phyloP scores from a whole-genome alignment of 2,797 vertebrate species.

The Microctenopoma steveboyesi region DNA sequence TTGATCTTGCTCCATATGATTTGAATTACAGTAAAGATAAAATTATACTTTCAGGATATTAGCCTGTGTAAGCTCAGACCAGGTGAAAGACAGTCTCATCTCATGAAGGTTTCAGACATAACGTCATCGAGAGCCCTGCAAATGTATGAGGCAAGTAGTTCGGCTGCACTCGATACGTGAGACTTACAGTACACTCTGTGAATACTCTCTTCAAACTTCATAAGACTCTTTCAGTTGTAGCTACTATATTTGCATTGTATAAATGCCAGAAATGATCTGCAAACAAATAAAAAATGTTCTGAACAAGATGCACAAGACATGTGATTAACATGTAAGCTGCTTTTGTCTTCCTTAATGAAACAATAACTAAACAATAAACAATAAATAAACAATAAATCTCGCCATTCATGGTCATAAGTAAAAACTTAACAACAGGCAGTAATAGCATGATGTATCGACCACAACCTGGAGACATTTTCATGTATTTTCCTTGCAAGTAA shows the following conservation, averaged over 20 bases:
- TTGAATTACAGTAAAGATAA: conserved; percentile 50
- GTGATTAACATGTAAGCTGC: not conserved
- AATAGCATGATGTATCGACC: no score
- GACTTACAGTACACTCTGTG: conserved; percentile 13
- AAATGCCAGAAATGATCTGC: not conserved
- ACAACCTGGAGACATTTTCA: no score
- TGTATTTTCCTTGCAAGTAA: no score
- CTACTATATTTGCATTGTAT: not conserved
- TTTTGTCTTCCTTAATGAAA: not conserved
- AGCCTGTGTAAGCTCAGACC: conserved; percentile 40
- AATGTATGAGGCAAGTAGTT: conserved; percentile 33
- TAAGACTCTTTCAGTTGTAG: not conserved
- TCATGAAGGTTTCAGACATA: conserved; percentile 48
- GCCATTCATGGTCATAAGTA: no score
- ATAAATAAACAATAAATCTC: no score
- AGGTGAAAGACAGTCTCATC: conserved; percentile 53
- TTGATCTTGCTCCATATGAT: conserved; percentile 40
- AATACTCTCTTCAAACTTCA: not conserved
- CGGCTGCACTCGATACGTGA: conserved; percentile 57
- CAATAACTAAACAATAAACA: no score
- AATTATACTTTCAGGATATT: conserved; percentile 54
- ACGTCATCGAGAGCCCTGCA: conserved; percentile 34
- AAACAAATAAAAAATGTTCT: not conserved
- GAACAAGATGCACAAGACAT: not conserved
- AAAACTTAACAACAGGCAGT: no score